Base-by-base conservation (phyloP, 2,888 invertebrate species). In the Erebia aethiops region DNA sequence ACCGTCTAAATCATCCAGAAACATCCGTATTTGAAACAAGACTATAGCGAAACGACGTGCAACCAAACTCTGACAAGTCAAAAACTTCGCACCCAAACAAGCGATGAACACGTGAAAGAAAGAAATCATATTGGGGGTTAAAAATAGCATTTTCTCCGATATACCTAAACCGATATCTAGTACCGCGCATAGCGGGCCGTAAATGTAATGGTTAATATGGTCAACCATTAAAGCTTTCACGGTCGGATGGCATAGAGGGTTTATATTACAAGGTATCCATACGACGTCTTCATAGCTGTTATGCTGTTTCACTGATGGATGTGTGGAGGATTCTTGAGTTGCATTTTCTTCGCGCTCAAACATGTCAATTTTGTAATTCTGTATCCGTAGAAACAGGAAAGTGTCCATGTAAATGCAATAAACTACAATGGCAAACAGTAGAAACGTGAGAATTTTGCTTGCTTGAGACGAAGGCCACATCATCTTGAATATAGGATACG, bases 81-180 rank as follows among this genome's bases (percentile, higher is more conserved):
- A 90, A 67, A 97, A 94, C 81, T 96, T 96, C 0, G 95, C 97
- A n/a, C 96, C 95, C 0, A 96, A 78, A 18, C 97, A 86, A 0
- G 98, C 97, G 1, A 97, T 92, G 18, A 96, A 91, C 2, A 98
- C 96, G 81, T 98, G 98, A 67, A 95, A 96, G 77, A 95, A 94
- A 52, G 97, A 98, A 79, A 98, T 97, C 91, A 96, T 95, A 86
- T 98, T 98, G 0, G 98, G 97, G 0, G 97, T 97, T 72, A 98
- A 94, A 66, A 95, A 91, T 1, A 89, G 80, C 85, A 90, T 84
- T 62, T 88, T 91, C 8, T 94, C 89, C 0, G 96, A 96, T 77
- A 97, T 95, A 1, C 94, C 94, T 26, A 96, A 86, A 8, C 95
- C 86, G 79, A 95, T 87, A 82, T 98, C 97, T 49, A 97, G 90